A percentile compares a stretch with the other conserved stretches of the same genome.
Conservation (phyloP, 1,140 invertebrate genomes). For the Asobara japonica region DNA sequence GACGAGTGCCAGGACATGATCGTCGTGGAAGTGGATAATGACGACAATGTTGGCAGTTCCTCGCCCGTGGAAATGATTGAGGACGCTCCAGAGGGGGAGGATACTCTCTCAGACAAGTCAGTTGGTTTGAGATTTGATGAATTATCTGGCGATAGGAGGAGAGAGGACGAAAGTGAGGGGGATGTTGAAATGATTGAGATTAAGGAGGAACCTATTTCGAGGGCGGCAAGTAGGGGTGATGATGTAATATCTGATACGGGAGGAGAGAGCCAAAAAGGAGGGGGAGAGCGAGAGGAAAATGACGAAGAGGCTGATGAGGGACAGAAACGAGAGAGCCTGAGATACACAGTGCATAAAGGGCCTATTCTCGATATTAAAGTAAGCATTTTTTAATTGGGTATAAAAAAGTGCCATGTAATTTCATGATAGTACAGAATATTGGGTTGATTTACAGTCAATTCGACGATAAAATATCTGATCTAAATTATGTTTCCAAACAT, state of each 20-base stretch:
- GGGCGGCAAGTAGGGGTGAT: neutral
- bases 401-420: no score
- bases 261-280: neutral
- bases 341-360: slow-evolving; percentile 59
- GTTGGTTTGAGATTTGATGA: neutral
- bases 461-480: no score
- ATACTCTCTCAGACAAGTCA: neutral
- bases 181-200: slow-evolving; percentile 3
- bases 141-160: neutral
- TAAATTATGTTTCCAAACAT: no score
- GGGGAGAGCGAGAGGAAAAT: neutral
- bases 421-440: no score
- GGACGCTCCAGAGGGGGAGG: neutral
- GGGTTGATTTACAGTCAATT: no score
- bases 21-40: neutral
- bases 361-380: slow-evolving; percentile 66
- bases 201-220: neutral
- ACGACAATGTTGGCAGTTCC: neutral
- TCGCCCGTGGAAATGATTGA: neutral
- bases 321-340: slow-evolving; percentile 9
- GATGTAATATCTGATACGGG: neutral
- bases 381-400: no score
- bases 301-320: neutral
- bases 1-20: slow-evolving; percentile 24
- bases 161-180: neutral